A percentile compares a stretch with the other conserved stretches of the same genome.
These are phyloP conservation scores for Thecophora atra DNA, from an alignment of 2,888 invertebrate genomes.

Conservation along the genomic window DNA sequence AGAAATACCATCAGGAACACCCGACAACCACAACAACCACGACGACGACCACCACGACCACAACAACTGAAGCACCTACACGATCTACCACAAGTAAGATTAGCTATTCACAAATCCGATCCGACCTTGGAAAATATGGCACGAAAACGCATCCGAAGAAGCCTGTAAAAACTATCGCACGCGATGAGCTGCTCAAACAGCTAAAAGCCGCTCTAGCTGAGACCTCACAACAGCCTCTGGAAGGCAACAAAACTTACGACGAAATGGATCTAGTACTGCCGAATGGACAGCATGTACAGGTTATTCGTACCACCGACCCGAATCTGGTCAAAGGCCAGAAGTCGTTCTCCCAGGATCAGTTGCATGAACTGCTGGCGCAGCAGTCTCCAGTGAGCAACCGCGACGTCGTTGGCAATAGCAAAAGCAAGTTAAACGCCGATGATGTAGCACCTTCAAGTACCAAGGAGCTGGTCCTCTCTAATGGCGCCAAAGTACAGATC, in stretches of 20 bases:
- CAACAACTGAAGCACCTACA: constrained; percentile 58
- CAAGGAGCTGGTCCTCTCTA: constrained; percentile 76
- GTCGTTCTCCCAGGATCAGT: constrained; percentile 62
- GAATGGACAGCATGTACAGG: constrained; percentile 80
- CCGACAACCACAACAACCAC: constrained; percentile 74
- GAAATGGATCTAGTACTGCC: constrained; percentile 78
- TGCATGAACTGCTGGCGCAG: constrained; percentile 65
- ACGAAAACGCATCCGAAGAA: constrained; percentile 50
- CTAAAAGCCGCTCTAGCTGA: constrained; percentile 78
- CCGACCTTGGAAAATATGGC: constrained; percentile 65
- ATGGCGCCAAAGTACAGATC: constrained; percentile 80
- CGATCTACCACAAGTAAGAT: constrained; percentile 69
- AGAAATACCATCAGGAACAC: constrained; percentile 74
- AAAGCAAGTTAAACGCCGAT: constrained; percentile 50
- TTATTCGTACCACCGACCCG: constrained; percentile 76
- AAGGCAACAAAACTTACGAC: constrained; percentile 74
- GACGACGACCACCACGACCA: constrained; percentile 66
- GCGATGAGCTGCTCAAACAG: constrained; percentile 79
- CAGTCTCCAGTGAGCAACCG: not conserved
- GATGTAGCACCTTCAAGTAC: constrained; percentile 65
- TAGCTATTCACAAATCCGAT: constrained; percentile 71
- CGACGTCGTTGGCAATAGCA: constrained; percentile 15
- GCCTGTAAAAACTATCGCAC: constrained; percentile 71
- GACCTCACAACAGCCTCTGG: constrained; percentile 72
- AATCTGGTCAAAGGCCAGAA: constrained; percentile 73